These are phyloP conservation scores for Pyrrhura leucotis DNA, from an alignment of 2,797 vertebrate species.

Conservation along the genomic window DNA sequence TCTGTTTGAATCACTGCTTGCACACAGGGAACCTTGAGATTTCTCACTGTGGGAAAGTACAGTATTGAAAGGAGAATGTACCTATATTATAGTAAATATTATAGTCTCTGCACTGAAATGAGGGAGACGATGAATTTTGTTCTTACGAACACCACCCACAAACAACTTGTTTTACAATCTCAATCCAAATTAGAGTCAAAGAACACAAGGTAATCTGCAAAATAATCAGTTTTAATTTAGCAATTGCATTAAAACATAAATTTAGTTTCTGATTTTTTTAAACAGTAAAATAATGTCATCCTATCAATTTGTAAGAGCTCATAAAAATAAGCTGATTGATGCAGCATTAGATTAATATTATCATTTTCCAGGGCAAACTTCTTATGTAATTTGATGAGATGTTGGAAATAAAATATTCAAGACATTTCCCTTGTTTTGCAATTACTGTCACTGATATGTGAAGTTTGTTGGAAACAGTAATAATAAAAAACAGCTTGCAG, in stretches of 20 bases:
- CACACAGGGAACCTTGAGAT: neutral
- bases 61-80: neutral
- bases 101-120: neutral
- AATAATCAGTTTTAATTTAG: neutral
- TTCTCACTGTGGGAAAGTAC: fast-evolving
- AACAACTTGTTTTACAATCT: neutral
- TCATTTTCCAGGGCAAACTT: neutral
- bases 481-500: neutral
- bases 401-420: constrained; percentile 44
- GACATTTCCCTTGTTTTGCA: neutral
- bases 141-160: neutral
- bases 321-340: neutral
- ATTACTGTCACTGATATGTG: neutral
- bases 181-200: neutral
- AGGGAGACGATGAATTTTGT: neutral
- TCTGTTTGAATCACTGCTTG: neutral
- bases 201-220: neutral
- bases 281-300: neutral
- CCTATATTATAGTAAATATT: neutral
- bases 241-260: neutral
- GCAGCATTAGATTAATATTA: neutral
- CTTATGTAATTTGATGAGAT: neutral
- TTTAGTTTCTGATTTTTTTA: neutral
- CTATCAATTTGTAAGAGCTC: neutral
- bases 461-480: constrained; percentile 38